Evolutionary conservation across 37 sponge, comb jelly and placozoan genomes (phyloP).

Genomic region (Chondrilla cf. caribensis): DNA sequence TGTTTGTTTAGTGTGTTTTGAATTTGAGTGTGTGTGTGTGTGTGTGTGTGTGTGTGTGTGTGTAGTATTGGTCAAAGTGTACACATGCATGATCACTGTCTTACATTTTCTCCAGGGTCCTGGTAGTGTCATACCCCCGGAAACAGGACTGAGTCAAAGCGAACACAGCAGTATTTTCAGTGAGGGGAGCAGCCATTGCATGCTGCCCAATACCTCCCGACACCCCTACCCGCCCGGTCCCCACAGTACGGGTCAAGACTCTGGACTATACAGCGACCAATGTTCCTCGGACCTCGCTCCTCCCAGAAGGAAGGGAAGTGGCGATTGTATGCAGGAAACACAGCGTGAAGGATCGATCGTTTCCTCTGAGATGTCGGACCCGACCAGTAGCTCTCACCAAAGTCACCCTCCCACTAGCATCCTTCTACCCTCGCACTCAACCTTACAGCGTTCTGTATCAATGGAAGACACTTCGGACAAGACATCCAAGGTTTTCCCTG

Average conservation of each 20-base stretch:
- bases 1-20: background rate
- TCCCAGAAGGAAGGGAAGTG: background rate
- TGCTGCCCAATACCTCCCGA: background rate
- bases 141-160: background rate
- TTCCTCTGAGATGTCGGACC: background rate
- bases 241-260: background rate
- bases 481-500: background rate
- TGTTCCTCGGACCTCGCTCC: background rate
- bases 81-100: too few relatives aligned
- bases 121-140: background rate
- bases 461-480: slow-evolving; percentile 41
- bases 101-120: background rate
- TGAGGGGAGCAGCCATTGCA: slow-evolving; percentile 16
- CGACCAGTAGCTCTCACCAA: background rate
- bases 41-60: background rate
- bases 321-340: background rate
- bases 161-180: slow-evolving; percentile 24
- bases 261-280: background rate
- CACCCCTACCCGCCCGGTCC: background rate
- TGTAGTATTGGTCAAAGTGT: too few relatives aligned
- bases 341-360: background rate
- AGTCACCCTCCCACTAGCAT: background rate
- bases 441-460: slow-evolving; percentile 43
- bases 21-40: background rate
- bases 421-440: background rate